Conservation (phyloP, 2,888 invertebrate species). For the Habroteleia sp. region DNA sequence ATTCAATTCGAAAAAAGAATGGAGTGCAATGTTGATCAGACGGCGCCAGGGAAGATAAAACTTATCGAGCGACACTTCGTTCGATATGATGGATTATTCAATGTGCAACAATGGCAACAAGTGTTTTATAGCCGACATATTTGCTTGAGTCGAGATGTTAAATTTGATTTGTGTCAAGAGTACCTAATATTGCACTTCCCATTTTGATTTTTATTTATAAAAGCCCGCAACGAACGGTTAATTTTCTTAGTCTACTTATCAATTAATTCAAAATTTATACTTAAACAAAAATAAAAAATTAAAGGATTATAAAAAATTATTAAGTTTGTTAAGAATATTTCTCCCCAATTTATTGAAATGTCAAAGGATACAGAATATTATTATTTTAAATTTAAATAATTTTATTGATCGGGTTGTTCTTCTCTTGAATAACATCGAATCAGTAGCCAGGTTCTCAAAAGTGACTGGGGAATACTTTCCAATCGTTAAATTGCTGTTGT, state of each 20-base stretch:
- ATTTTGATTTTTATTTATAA: too few relatives aligned
- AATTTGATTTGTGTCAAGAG: constrained; percentile 29
- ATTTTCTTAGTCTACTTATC: too few relatives aligned
- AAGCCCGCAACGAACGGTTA: too few relatives aligned
- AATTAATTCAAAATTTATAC: too few relatives aligned
- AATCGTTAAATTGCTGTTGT: constrained; percentile 39
- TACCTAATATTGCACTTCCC: too few relatives aligned
- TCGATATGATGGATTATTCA: constrained; percentile 55
- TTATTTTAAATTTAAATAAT: constrained; percentile 46
- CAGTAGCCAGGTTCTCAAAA: constrained; percentile 40
- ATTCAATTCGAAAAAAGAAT: constrained; percentile 72
- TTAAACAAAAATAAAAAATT: too few relatives aligned
- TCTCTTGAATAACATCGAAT: constrained; percentile 33
- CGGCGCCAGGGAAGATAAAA: constrained; percentile 75
- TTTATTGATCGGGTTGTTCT: constrained; percentile 25
- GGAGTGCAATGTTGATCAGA: constrained; percentile 66
- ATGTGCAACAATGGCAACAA: constrained; percentile 46
- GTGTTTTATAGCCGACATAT: constrained; percentile 38
- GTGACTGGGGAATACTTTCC: constrained; percentile 43
- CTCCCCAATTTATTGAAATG: constrained; percentile 22
- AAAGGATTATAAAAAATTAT: too few relatives aligned
- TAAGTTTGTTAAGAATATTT: too few relatives aligned
- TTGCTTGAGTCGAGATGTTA: constrained; percentile 5
- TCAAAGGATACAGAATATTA: constrained; percentile 14
- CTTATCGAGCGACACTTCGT: constrained; percentile 70